phyloP scores from a whole-genome alignment of 2,113 vertebrate genomes.

The Gymnarchus niloticus region DNA sequence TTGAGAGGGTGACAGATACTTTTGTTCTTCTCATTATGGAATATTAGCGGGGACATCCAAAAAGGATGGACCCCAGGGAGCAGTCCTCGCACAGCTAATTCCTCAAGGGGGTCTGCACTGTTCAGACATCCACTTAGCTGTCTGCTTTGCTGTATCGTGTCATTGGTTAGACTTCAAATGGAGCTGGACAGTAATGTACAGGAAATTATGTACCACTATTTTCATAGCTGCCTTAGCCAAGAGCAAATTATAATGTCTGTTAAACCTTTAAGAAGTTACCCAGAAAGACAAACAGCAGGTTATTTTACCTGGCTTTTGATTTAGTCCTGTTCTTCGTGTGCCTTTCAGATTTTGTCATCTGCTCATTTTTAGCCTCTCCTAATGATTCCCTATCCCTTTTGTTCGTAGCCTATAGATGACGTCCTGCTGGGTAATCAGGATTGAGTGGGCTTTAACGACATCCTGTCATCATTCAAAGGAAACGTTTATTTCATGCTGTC shows the following conservation, averaged over 20 bases:
- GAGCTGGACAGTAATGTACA: background rate
- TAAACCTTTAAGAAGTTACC: background rate
- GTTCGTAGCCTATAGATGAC: background rate
- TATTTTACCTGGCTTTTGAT: background rate
- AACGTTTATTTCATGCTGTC: background rate
- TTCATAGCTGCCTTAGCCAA: background rate
- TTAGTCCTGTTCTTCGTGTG: background rate
- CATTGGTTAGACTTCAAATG: background rate
- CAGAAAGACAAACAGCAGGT: background rate
- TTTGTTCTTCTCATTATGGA: constrained; percentile 20
- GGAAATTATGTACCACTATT: background rate
- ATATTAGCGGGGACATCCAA: background rate
- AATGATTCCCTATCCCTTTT: constrained; percentile 14
- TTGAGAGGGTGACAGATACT: constrained; percentile 24
- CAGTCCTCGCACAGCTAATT: background rate
- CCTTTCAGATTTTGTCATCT: background rate
- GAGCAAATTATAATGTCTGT: background rate
- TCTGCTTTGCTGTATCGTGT: background rate
- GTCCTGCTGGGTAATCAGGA: background rate
- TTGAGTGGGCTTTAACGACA: constrained; percentile 20
- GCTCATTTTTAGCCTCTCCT: constrained; percentile 18
- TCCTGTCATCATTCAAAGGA: constrained; percentile 31
- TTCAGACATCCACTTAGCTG: background rate
- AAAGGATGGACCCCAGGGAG: background rate
- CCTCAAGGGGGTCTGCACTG: background rate